Conservation (phyloP, 1,140 invertebrate genomes). For the Pogonus chalceus region DNA sequence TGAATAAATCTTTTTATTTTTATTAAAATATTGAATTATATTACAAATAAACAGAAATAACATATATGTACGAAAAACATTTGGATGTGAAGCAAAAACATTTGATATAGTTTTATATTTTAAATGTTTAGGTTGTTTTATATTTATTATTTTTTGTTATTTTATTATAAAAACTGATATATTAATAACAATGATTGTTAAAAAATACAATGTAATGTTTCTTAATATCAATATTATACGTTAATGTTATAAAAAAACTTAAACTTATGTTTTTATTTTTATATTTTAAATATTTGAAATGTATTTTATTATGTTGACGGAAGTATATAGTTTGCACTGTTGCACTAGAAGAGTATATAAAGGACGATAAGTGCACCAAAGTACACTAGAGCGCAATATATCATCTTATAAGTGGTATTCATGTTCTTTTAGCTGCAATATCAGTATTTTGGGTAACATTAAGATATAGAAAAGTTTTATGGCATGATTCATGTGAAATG, state of each 20-base stretch:
- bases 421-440: background rate
- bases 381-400: background rate
- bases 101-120: too few relatives aligned
- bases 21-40: too few relatives aligned
- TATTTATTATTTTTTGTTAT: too few relatives aligned
- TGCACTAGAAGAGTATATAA: background rate
- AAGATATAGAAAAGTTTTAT: conserved; percentile 6
- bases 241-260: background rate
- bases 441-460: conserved; percentile 2
- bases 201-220: too few relatives aligned
- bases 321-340: background rate
- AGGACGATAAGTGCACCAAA: background rate
- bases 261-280: background rate
- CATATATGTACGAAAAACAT: too few relatives aligned
- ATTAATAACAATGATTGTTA: too few relatives aligned
- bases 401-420: conserved; percentile 1
- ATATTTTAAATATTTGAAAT: too few relatives aligned
- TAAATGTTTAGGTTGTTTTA: too few relatives aligned
- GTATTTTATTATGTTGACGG: background rate
- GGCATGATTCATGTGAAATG: background rate
- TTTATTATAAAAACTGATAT: too few relatives aligned
- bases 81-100: too few relatives aligned
- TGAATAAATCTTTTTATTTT: too few relatives aligned
- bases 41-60: too few relatives aligned
- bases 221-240: background rate